Base-by-base conservation (phyloP, 1,140 invertebrate species). In the Drosophila pachea region DNA sequence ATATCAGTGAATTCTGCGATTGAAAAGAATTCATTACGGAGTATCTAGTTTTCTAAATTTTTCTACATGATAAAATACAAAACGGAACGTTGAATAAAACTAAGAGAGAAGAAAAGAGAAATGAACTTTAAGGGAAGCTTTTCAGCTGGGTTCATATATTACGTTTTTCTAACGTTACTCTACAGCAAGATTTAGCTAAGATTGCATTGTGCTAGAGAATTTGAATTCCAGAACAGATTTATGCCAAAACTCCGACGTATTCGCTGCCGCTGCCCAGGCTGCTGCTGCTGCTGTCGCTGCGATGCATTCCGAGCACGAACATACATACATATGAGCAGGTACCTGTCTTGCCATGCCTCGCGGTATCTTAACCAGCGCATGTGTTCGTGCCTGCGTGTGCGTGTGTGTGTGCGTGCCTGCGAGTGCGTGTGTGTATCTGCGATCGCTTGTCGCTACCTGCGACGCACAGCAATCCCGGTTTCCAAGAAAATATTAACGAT, bases 401-500 rank as follows among this genome's bases (percentile, higher is more conserved):
- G n/a, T 42, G n/a, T 42, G 40, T 14, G 40, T 32, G 48, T 60
- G 52, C 38, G 36, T 48, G 50, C 36, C 16, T 16, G 43, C 60
- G 47, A 12, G 31, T 38, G n/a, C 22, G 45, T 49, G 33, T n/a
- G 50, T 52, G 36, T 58, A 31, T 43, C 42, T 53, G 40, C 62
- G 40, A 49, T 58, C 77, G 66, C 53, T 55, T 74, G 22, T 14
- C n/a, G 73, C 79, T 82, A 83, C 78, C 79, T 82, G 60, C 63
- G 60, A 67, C 61, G 77, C 72, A 77, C 75, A 86, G 68, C 68
- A 77, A 84, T 84, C 81, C 76, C 76, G 74, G 67, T 84, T 83
- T 84, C 81, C 81, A 86, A 78, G 81, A 84, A 84, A 86, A 86
- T 86, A 84, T 74, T 81, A 84, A 86, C 82, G 81, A 86, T 81